Evolutionary conservation across 2,113 vertebrate genomes (phyloP), one percentile per base, ranked within the genome.

Genomic region (Corythornis vintsioides): DNA sequence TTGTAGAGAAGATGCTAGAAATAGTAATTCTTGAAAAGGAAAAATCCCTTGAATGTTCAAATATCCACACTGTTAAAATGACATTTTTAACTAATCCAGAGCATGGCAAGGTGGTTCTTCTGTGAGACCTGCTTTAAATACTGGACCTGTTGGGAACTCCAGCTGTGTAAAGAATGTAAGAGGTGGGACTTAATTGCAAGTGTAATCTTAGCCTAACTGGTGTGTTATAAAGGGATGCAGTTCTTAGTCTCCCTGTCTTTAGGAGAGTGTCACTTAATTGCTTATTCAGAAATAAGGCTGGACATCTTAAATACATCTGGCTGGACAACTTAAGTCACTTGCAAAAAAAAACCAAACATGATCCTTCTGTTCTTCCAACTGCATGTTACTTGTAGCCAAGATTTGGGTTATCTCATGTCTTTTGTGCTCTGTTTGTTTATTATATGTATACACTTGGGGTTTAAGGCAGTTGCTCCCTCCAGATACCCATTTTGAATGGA

Each of bases 141-240:
- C 59, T 90, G 20, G 15, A 74, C 15, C 13, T 12, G 5, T 50
- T 67, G 26, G 14, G 20, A 80, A 43, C 88, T 71, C 7, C 9
- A 38, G 0, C 66, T 77, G 2, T 2, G 2, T 70, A 20, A 61
- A 64, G 28, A 16, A 28, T 43, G 0, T n/a, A 52, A 42, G 25
- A 59, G 8, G 43, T 67, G 15, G 26, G 47, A 53, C 15, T 80
- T 74, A 29, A 48, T 20, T 19, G 48, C n/a, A 66, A 56, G 40
- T 15, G 63, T n/a, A 78, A 20, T 74, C 19, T 73, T 86, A 69
- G 50, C 21, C 8, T 45, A 55, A 10, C 21, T 76, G 19, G 3
- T 79, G 14, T 90, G 14, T 81, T 40, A 24, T 57, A 18, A 86
- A 61, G 19, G 28, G 29, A 6, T 19, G 2, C 77, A 31, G 15